Conservation (phyloP, 2,888 invertebrate species). For the Himalopsyche japonica region DNA sequence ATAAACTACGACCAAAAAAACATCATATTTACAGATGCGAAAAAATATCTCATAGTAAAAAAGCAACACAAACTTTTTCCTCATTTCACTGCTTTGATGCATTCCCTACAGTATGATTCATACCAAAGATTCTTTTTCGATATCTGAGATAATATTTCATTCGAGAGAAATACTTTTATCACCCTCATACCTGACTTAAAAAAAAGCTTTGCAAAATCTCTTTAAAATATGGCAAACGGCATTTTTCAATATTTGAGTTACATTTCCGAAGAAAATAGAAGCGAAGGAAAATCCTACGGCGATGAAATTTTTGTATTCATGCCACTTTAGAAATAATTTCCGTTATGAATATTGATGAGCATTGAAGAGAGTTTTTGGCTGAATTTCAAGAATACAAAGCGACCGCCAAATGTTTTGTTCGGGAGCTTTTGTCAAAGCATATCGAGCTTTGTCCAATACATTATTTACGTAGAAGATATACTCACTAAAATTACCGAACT, state of each 20-base stretch:
- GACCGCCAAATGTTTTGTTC: neutral
- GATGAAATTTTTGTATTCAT: neutral
- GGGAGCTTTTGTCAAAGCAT: neutral
- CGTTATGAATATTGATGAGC: slow-evolving; percentile 35
- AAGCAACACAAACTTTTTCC: neutral
- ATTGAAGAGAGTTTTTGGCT: slow-evolving; percentile 22
- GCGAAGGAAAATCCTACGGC: neutral
- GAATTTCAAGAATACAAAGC: slow-evolving; percentile 23
- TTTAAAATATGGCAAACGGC: slow-evolving; percentile 3
- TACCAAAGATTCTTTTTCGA: neutral
- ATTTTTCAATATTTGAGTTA: slow-evolving; percentile 5
- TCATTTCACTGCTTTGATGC: neutral
- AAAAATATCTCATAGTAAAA: neutral
- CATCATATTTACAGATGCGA: neutral
- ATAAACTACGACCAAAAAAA: neutral
- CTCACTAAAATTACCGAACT: neutral
- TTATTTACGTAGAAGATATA: neutral
- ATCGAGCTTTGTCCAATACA: neutral
- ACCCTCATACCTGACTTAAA: neutral
- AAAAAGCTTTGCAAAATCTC: neutral
- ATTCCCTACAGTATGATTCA: neutral
- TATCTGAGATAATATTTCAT: neutral
- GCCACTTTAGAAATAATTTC: slow-evolving; percentile 31
- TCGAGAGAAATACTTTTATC: neutral
- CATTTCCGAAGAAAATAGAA: slow-evolving; percentile 4